Evolutionary conservation across 2,113 vertebrate genomes (phyloP), one percentile per base, ranked within the genome.

Genomic region (Hystrix brachyura): DNA sequence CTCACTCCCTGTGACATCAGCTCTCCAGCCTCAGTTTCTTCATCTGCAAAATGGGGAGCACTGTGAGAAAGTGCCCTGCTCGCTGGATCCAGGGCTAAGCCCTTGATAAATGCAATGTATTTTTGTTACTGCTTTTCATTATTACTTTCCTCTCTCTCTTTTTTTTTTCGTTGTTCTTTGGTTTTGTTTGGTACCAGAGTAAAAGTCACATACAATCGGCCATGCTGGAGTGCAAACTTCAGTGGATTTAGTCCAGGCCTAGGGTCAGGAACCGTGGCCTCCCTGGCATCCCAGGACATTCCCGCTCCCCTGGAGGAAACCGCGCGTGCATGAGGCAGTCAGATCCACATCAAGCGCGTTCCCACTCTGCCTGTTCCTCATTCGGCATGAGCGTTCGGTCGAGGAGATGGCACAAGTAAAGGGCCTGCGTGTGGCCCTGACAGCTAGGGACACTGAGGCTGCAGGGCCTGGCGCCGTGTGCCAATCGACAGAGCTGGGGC

Each of bases 51-150:
- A 27, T 53, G 21, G 51, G 95, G 7, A 7, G 1, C 46, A 23
- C 27, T 53, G 23, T 19, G 32, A 64, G 60, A 51, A 71, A 15
- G 27, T 7, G 1, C 62, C 19, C 17, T 3, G 25, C 2, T 18
- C 17, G 23, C 0, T 1, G 0, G 34, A 29, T 29, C n/a, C 34
- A 19, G 11, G 38, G 21, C 53, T 7, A 3, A 48, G 12, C 23
- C 84, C 48, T 46, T n/a, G 0, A 0, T 14, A 10, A 80, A 72
- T 51, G 14, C 38, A 38, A 38, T 18, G 11, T 46, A 17, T 67
- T 71, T 79, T 32, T 64, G 21, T 43, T 69, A 29, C 48, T 25
- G 25, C 25, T 85, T 67, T 64, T 86, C 38, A 32, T 59, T 74
- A 60, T 51, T 67, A 3, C 7, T 34, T 1, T 43, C 32, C 4